Evolutionary conservation across 2,888 invertebrate genomes (phyloP), one percentile per base, ranked within the genome.

Genomic region (Andrena camellia): DNA sequence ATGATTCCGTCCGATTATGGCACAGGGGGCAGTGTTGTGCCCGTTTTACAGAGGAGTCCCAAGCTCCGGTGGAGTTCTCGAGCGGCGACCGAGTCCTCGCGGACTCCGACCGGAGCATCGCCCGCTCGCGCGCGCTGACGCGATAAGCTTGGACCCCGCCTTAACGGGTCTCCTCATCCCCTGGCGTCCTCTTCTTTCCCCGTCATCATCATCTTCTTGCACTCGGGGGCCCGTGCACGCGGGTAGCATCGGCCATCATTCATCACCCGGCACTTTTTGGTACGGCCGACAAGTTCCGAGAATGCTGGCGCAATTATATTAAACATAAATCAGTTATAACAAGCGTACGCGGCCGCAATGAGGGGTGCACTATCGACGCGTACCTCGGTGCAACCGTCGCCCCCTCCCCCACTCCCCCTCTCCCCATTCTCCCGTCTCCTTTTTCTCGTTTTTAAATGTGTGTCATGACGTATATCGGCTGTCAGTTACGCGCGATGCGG

Each of bases 281-380:
- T 83, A 71, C 78, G 75, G 74, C 82, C 77, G 86, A 88, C 86
- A 88, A 88, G 89, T 90, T 88, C 87, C 79, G 85, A 88, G 87
- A 90, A 89, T 87, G 86, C 86, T 88, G 81, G 80, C 67, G 88
- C 90, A 90, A 92, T 91, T 90, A 91, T 90, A 90, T 91, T 90
- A 90, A 90, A 88, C 89, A 91, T 91, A 90, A 91, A 90, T 91
- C 90, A 91, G 81, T 86, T 88, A 90, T 90, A 91, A 91, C 89
- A 88, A 91, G 89, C 84, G 60, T 81, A 73, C 80, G 80, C 69
- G 79, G 81, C 59, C 76, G 72, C 81, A 81, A 84, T 81, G 82
- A 77, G 76, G 73, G 84, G 66, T 71, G 59, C 66, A 63, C 72
- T 73, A 81, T 86, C 80, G 69, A 64, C 60, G 71, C 57, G 33